These are phyloP conservation scores for Manis javanica DNA, from an alignment of 2,797 vertebrate genomes.

Conservation along the genomic window DNA sequence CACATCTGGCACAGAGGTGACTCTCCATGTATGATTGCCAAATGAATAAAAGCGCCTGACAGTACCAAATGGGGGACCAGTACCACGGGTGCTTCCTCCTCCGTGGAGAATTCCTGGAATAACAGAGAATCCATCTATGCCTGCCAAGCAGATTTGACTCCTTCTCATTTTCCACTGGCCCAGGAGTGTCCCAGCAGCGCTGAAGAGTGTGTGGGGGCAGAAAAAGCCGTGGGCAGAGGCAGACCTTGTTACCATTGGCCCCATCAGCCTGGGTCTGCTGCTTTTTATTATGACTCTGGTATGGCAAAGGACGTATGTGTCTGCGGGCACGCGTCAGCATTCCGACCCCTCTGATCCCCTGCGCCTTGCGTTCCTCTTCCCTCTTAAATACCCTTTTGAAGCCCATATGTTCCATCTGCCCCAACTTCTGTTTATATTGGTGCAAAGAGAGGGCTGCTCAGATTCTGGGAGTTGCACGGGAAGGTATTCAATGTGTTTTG, in stretches of 20 bases:
- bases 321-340: neutral
- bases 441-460: slow-evolving; percentile 26
- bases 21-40: rapidly evolving
- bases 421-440: slow-evolving; percentile 68
- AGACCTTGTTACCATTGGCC: slow-evolving; percentile 13
- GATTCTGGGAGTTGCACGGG: slow-evolving; percentile 59
- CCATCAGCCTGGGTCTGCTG: slow-evolving; percentile 51
- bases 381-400: slow-evolving; percentile 61
- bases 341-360: neutral
- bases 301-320: neutral
- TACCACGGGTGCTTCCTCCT: neutral
- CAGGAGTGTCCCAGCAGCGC: neutral
- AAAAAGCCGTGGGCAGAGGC: neutral
- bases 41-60: neutral
- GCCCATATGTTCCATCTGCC: neutral
- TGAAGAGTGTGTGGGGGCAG: neutral
- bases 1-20: rapidly evolving
- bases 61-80: neutral
- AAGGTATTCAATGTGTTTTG: slow-evolving; percentile 79
- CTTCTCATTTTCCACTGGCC: slow-evolving; percentile 66
- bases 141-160: slow-evolving; percentile 34
- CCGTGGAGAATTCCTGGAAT: slow-evolving; percentile 64
- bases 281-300: slow-evolving; percentile 22
- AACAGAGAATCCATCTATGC: slow-evolving; percentile 67
- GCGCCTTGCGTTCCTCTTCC: neutral